phyloP scores from a whole-genome alignment of 2,113 vertebrate species.

The Meles meles region DNA sequence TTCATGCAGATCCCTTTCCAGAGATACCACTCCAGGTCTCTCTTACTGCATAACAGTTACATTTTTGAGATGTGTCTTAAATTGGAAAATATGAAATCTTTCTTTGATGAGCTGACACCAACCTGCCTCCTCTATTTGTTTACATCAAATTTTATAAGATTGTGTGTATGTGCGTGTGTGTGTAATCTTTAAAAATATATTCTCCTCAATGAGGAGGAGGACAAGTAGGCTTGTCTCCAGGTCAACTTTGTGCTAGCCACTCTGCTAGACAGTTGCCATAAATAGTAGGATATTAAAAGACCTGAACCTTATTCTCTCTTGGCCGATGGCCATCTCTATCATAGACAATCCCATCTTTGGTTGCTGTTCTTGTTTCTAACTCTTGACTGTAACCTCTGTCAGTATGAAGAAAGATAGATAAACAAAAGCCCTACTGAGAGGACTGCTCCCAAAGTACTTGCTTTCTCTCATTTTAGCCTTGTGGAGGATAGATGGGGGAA shows the following conservation, averaged over 20 bases:
- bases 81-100: not conserved
- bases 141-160: not conserved
- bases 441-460: not conserved
- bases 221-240: not conserved
- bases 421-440: not conserved
- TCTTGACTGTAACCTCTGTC: not conserved
- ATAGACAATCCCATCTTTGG: not conserved
- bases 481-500: not conserved
- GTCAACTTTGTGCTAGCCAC: not conserved
- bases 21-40: too few species aligned
- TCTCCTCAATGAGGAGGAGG: not conserved
- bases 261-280: not conserved
- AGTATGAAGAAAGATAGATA: not conserved
- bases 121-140: not conserved
- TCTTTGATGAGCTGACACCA: not conserved
- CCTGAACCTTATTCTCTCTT: not conserved
- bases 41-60: not conserved
- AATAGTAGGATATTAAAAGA: not conserved
- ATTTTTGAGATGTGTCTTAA: not conserved
- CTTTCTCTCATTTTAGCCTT: not conserved
- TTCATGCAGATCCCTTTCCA: not conserved
- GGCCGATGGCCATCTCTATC: not conserved
- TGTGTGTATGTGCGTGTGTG: not conserved
- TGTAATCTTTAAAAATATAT: not conserved
- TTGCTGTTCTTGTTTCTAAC: not conserved